Conservation (phyloP, 2,113 vertebrate species). For the Strix uralensis region DNA sequence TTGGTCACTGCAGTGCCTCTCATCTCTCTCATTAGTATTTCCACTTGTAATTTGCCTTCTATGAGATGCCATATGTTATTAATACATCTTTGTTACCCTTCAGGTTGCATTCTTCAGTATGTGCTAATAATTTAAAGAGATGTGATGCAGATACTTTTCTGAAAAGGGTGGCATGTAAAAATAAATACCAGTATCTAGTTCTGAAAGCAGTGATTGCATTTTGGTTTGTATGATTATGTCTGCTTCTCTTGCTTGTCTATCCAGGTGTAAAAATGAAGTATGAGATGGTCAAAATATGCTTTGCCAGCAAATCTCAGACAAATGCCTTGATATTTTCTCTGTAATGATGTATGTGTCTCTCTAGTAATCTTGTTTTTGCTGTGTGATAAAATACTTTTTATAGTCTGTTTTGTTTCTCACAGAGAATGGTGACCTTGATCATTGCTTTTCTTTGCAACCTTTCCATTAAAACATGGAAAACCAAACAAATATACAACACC, state of each 20-base stretch:
- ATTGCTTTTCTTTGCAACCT: background rate
- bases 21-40: background rate
- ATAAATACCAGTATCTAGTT: background rate
- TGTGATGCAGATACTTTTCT: background rate
- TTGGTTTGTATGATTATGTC: background rate
- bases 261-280: background rate
- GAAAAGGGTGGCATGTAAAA: background rate
- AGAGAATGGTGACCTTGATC: background rate
- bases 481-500: background rate
- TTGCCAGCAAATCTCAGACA: background rate
- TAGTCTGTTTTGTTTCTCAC: background rate
- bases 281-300: background rate
- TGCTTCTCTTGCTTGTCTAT: background rate
- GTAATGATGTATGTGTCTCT: background rate
- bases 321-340: background rate
- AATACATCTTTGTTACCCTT: background rate
- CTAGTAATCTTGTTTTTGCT: conserved; percentile 34
- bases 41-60: background rate
- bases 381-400: conserved; percentile 19
- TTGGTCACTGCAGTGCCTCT: background rate
- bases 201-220: background rate
- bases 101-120: background rate
- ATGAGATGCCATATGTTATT: background rate
- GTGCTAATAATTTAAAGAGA: background rate
- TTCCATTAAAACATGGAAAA: background rate